These are phyloP conservation scores for Bombylius major DNA, from an alignment of 2,888 invertebrate species.

Conservation along the genomic window DNA sequence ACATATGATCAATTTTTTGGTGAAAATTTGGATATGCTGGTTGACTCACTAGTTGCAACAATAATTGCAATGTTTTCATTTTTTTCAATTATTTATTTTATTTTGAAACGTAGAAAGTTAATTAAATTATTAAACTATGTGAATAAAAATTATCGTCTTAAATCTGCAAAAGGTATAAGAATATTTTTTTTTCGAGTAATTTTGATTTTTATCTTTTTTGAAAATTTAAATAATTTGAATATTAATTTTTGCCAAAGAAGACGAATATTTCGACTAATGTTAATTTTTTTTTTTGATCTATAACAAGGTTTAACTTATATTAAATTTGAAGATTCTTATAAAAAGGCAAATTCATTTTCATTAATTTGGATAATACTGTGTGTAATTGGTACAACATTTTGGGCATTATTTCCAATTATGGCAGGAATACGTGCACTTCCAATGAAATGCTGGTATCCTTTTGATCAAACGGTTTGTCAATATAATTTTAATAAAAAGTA, in stretches of 20 bases:
- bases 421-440: slow-evolving; percentile 9
- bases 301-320: slow-evolving; percentile 10
- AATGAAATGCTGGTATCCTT: slow-evolving; percentile 15
- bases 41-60: slow-evolving; percentile 5
- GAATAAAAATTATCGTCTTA: slow-evolving; percentile 34
- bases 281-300: no score
- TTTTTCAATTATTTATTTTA: slow-evolving; percentile 25
- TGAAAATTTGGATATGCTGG: slow-evolving; percentile 7
- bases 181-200: not conserved
- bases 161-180: slow-evolving; percentile 32
- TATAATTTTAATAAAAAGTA: not conserved
- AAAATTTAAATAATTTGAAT: not conserved
- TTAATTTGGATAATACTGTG: slow-evolving; percentile 9
- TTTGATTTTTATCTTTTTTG: no score
- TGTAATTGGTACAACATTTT: slow-evolving; percentile 7
- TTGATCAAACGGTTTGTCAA: slow-evolving; percentile 6
- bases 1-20: slow-evolving; percentile 2
- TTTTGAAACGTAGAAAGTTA: slow-evolving; percentile 27
- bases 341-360: slow-evolving; percentile 1
- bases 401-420: slow-evolving; percentile 10
- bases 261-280: no score
- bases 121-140: slow-evolving; percentile 31
- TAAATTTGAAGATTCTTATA: slow-evolving; percentile 6
- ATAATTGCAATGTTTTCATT: slow-evolving; percentile 9
- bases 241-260: not conserved